A percentile compares a stretch with the other conserved stretches of the same genome.
Conservation (phyloP, 2,113 vertebrate species). For the Paratilapia polleni region DNA sequence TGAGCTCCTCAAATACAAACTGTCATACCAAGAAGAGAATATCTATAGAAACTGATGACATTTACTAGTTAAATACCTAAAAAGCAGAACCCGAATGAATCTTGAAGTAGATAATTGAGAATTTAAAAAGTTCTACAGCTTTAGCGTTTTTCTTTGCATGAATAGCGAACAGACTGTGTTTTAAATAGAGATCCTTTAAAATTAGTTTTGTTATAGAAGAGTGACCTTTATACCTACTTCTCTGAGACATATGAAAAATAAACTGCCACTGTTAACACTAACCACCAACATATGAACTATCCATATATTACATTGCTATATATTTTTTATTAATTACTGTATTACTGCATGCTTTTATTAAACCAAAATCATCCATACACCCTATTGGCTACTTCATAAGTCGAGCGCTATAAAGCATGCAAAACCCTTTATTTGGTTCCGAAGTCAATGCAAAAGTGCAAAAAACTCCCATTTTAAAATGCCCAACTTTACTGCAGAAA, state of each 20-base stretch:
- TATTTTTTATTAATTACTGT: too few relatives aligned
- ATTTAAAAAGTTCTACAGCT: not conserved
- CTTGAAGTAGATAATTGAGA: not conserved
- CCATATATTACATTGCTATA: too few relatives aligned
- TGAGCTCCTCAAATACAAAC: too few relatives aligned
- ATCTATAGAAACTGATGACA: too few relatives aligned
- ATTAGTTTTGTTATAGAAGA: rapidly evolving
- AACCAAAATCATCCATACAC: not conserved
- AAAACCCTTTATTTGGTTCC: not conserved
- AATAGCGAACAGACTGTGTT: not conserved
- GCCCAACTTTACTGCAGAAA: not conserved
- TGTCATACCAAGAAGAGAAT: too few relatives aligned
- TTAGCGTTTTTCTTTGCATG: not conserved
- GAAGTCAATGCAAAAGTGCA: not conserved
- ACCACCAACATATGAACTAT: too few relatives aligned
- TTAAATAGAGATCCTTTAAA: not conserved
- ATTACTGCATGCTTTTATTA: not conserved
- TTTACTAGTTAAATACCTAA: too few relatives aligned
- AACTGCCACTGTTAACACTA: not conserved
- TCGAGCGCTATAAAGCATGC: not conserved
- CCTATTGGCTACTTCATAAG: not conserved
- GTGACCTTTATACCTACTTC: not conserved
- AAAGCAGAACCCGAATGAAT: not conserved
- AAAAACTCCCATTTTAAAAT: not conserved
- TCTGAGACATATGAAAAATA: not conserved